Evolutionary conservation across 2,797 vertebrate genomes (phyloP).

Genomic region (Melopsittacus undulatus): DNA sequence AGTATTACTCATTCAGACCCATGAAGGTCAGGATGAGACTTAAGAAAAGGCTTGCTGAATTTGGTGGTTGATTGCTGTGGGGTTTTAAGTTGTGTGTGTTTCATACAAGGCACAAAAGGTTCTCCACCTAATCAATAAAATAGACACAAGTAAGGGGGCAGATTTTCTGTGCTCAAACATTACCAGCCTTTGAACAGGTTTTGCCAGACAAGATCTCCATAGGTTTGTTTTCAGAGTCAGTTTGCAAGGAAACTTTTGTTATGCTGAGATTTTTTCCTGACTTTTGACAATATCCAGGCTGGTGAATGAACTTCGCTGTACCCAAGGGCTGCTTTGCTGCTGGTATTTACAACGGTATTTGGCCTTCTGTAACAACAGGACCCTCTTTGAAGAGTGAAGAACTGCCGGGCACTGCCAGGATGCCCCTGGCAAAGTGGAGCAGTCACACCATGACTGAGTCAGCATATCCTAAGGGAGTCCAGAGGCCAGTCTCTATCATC

Average conservation of each 20-base stretch:
- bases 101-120: not conserved
- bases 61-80: not conserved
- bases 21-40: not conserved
- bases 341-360: not conserved
- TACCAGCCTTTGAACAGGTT: not conserved
- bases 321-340: not conserved
- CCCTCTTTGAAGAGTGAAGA: not conserved
- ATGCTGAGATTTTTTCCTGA: not conserved
- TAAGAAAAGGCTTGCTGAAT: not conserved
- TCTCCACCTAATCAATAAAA: not conserved
- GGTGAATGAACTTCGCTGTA: not conserved
- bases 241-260: not conserved
- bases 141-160: not conserved
- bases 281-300: not conserved
- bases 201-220: not conserved
- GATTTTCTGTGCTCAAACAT: not conserved
- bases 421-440: not conserved
- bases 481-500: not conserved
- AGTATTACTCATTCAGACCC: not conserved
- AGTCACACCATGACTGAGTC: not conserved
- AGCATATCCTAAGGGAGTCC: not conserved
- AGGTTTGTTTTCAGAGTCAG: not conserved
- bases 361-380: not conserved
- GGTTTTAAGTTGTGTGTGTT: not conserved
- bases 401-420: not conserved